A percentile compares a stretch with the other conserved stretches of the same genome.
These are phyloP conservation scores for Sapajus apella DNA, from an alignment of 2,113 vertebrate species.

Conservation along the genomic window DNA sequence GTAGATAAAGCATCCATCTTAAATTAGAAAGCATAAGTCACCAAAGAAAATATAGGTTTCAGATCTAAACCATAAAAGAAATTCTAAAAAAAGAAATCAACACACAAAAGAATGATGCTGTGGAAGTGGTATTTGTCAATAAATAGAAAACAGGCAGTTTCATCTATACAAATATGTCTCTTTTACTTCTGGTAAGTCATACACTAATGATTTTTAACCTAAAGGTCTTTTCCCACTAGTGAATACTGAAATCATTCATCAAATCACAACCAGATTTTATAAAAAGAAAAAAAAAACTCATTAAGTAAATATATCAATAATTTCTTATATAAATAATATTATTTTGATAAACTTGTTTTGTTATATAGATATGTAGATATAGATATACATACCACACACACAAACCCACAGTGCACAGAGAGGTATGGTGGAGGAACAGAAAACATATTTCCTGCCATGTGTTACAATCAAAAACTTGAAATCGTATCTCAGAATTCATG, in stretches of 20 bases:
- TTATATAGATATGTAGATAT: neutral
- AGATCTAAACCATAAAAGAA: neutral
- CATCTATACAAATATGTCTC: neutral
- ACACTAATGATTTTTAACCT: neutral
- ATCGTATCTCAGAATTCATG: neutral
- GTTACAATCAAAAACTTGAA: neutral
- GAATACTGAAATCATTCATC: neutral
- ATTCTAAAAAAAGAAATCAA: constrained; percentile 6
- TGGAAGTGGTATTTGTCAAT: neutral
- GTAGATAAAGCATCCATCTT: neutral
- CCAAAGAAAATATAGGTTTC: constrained; percentile 9
- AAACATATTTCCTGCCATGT: neutral
- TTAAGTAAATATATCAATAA: neutral
- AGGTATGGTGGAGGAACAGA: neutral
- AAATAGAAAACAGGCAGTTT: neutral
- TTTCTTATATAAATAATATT: neutral
- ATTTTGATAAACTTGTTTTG: neutral
- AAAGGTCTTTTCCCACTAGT: neutral
- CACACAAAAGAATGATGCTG: neutral
- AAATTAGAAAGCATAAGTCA: constrained; percentile 10
- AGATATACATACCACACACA: neutral
- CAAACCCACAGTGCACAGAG: neutral
- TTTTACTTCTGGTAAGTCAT: neutral
- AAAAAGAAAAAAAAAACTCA: neutral
- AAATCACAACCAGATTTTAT: neutral